Evolutionary conservation across 2,797 vertebrate genomes (phyloP), one percentile per base, ranked within the genome.

Genomic region (Sebastes oblongus): DNA sequence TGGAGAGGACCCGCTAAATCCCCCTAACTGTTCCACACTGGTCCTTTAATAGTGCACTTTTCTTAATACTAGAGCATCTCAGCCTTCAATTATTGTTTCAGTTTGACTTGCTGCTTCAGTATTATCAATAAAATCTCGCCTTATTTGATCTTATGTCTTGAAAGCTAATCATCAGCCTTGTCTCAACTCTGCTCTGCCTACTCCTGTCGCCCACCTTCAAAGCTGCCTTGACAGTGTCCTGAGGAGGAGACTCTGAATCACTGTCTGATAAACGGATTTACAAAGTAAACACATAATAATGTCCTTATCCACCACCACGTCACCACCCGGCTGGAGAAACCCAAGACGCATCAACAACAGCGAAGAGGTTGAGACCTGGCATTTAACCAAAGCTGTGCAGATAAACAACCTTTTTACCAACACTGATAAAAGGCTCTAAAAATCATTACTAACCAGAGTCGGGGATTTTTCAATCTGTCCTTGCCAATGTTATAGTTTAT

Each of bases 191-290:
- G n/a, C 46, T 79, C 62, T 22, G 18, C 16, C 67, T 34, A 3
- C 76, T 8, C 25, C 22, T 39, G 11, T 1, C 52, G 81, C 80
- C 72, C 82, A 75, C 72, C 64, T 36, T 78, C 55, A 72, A 54
- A 36, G 66, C 59, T 67, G 82, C 71, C 22, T 62, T 74, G 25
- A 83, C 39, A 73, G 36, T 25, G 39, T 77, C 55, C 54, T 61
- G 27, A 69, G 66, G 52, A 54, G 59, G 39, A 80, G 52, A 62
- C 42, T 22, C 52, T 82, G 34, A 73, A 80, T 76, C 86, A 78
- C 66, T 20, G 66, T 77, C 66, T 77, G 78, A 81, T 77, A 54
- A 65, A 78, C 69, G 56, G 25, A 67, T 77, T 54, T 66, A 77
- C 32, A 83, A 66, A 34, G 56, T 68, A 75, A 82, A 85, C 4